A percentile compares a stretch with the other conserved stretches of the same genome.
phyloP scores from a whole-genome alignment of 2,113 vertebrate species.

The Megaleporinus macrocephalus region DNA sequence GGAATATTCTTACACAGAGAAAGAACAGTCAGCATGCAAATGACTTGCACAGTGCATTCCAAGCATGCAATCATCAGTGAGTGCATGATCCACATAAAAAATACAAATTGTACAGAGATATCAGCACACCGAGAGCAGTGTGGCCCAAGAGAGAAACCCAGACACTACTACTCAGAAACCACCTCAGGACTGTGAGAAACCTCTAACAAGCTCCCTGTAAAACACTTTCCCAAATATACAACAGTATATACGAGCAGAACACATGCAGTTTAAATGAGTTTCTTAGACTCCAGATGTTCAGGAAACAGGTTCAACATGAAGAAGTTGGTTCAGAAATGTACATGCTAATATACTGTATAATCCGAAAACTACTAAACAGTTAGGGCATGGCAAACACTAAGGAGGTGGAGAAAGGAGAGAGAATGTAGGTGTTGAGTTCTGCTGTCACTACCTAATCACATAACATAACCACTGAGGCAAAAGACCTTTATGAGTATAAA shows the following conservation, averaged over 20 bases:
- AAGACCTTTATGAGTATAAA: background rate
- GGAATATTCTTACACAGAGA: background rate
- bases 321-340: background rate
- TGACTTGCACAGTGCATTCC: background rate
- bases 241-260: no score
- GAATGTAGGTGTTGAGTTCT: no score
- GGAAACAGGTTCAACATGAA: background rate
- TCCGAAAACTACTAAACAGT: background rate
- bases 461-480: background rate
- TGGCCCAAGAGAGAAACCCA: constrained; percentile 1
- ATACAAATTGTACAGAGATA: constrained; percentile 5
- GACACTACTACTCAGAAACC: constrained; percentile 40
- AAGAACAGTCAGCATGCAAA: constrained; percentile 11
- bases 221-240: background rate
- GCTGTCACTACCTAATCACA: background rate
- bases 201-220: no score
- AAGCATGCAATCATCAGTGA: constrained; percentile 13
- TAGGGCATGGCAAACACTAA: background rate
- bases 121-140: background rate
- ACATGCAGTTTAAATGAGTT: background rate
- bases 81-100: background rate
- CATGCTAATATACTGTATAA: background rate
- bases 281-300: background rate
- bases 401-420: background rate
- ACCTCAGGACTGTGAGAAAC: background rate